Base-by-base conservation (phyloP, 1,140 invertebrate species). In the Drosophila carrolli region DNA sequence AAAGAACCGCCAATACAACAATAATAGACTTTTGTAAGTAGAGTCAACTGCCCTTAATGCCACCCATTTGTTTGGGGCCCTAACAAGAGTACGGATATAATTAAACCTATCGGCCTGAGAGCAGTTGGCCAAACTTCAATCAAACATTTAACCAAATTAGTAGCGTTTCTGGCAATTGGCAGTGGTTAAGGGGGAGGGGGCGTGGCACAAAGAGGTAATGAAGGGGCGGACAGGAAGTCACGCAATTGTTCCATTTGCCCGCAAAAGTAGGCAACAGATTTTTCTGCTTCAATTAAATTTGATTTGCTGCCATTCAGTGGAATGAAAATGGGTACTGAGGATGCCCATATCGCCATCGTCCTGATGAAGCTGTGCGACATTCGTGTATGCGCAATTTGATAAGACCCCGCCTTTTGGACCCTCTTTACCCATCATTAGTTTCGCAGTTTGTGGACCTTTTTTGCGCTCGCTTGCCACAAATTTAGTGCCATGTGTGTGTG, bases 341-440 rank as follows among this genome's bases (percentile, higher is more conserved):
- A 14, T 5, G 16, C 5, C 10, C 32, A 50, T 23, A 41, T 62
- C 23, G 29, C 29, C 46, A 47, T 19, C 37, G 16, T 11, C 47
- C 44, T 38, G 51, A 44, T 73, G 65, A 75, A 48, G 40, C 74
- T 60, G 50, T 68, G 59, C 62, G 71, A 62, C 82, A 79, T 78
- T 41, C 65, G 75, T 84, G 76, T 78, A 85, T 81, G 77, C 48
- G 44, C 70, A 78, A 81, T 83, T 83, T 81, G 79, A 83, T 78
- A 81, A 85, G 75, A 67, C 66, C 66, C 38, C 37, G n/a, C 38
- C 53, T 10, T 37, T 37, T 57, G 37, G 29, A 35, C 23, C 74
- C 60, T 65, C 77, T 84, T 88, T 80, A 80, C 84, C 81, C 84
- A 60, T 88, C 84, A 88, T 88, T 88, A 88, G 84, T 82, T 89